Evolutionary conservation across 2,113 vertebrate genomes (phyloP).

Genomic region (Carassius carassius): DNA sequence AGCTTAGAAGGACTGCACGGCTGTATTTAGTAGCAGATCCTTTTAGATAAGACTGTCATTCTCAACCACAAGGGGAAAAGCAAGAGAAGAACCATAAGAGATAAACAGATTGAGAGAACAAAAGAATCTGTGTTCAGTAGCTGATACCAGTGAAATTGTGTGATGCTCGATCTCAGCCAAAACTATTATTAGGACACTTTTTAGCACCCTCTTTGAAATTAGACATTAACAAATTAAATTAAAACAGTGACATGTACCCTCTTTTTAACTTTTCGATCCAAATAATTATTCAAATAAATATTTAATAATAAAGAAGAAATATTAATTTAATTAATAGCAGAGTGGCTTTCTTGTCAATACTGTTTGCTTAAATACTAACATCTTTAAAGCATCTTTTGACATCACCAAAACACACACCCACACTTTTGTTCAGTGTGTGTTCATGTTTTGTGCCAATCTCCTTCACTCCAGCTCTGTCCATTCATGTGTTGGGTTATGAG

Average conservation of each 20-base stretch:
- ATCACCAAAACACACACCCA: not conserved
- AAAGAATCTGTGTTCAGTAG: not conserved
- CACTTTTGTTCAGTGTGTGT: not conserved
- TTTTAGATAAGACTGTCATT: slow-evolving; percentile 3
- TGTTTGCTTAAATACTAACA: not conserved
- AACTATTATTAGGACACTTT: not conserved
- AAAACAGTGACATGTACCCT: not conserved
- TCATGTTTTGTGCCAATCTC: slow-evolving; percentile 1
- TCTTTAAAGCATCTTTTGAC: not conserved
- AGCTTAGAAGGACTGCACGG: slow-evolving; percentile 1
- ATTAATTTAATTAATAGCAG: not conserved
- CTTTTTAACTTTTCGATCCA: not conserved
- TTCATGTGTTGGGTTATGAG: slow-evolving; percentile 29
- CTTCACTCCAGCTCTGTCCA: slow-evolving; percentile 9
- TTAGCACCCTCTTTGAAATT: not conserved
- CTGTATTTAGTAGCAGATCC: slow-evolving; percentile 4
- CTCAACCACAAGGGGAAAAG: not conserved
- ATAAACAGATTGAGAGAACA: not conserved
- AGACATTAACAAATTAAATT: not conserved
- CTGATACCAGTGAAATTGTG: not conserved
- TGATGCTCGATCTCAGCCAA: not conserved
- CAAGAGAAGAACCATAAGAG: not conserved
- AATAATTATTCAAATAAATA: not conserved
- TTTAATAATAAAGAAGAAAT: not conserved
- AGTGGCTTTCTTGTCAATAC: not conserved